These are phyloP conservation scores for Tetrao urogallus DNA, from an alignment of 2,113 vertebrate species.

Conservation along the genomic window DNA sequence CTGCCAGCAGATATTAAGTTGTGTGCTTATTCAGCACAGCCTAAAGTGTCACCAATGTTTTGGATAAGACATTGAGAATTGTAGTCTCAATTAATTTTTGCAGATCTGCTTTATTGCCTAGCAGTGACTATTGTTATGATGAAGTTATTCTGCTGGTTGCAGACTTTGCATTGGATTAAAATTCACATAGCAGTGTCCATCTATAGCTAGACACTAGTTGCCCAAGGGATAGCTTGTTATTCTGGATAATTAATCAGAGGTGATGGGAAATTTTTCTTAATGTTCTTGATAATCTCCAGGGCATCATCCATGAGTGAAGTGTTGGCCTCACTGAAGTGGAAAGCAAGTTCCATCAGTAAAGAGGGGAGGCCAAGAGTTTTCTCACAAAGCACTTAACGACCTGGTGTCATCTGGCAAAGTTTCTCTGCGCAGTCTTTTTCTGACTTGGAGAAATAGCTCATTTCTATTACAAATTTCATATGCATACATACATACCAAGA, in stretches of 20 bases:
- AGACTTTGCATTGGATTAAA: slow-evolving; percentile 9
- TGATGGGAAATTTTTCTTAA: slow-evolving; percentile 62
- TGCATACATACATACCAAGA: background rate
- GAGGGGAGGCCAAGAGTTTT: slow-evolving; percentile 58
- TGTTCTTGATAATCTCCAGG: slow-evolving; percentile 57
- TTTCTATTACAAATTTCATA: slow-evolving; percentile 12
- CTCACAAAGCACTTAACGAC: slow-evolving; percentile 59
- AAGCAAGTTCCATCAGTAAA: slow-evolving; percentile 54
- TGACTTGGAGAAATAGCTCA: background rate
- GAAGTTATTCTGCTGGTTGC: background rate
- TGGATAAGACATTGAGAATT: background rate
- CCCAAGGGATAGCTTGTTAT: slow-evolving; percentile 46
- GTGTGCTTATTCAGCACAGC: background rate
- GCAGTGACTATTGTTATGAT: background rate
- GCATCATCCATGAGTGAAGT: slow-evolving; percentile 50
- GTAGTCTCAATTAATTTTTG: background rate
- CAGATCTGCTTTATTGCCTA: background rate
- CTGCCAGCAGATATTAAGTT: background rate
- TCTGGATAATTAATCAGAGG: slow-evolving; percentile 50
- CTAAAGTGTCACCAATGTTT: background rate
- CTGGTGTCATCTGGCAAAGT: slow-evolving; percentile 54
- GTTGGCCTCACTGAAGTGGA: slow-evolving; percentile 56
- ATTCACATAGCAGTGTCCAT: slow-evolving; percentile 14
- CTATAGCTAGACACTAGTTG: background rate
- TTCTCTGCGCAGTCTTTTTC: slow-evolving; percentile 3